Evolutionary conservation across 2,888 invertebrate species (phyloP).

Genomic region (Escarpia spicata): DNA sequence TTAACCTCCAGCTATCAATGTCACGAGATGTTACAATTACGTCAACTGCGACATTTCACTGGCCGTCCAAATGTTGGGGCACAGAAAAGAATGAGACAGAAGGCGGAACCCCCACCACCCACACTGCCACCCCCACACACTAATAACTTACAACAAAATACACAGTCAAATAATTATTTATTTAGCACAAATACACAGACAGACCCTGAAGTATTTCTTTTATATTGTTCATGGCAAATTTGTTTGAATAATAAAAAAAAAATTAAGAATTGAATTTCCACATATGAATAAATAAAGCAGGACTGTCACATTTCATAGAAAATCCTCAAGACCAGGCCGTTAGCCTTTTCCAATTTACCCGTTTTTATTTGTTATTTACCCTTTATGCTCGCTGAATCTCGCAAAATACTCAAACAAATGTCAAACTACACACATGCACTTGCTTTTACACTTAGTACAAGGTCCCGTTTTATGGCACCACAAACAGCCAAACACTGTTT

Average conservation of each 20-base stretch:
- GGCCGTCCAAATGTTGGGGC: neutral
- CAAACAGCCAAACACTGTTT: too few relatives aligned
- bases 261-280: too few relatives aligned
- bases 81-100: neutral
- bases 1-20: neutral
- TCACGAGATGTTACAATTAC: neutral
- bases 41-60: neutral
- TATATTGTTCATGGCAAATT: neutral
- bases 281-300: neutral
- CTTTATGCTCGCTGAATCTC: too few relatives aligned
- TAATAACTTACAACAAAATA: neutral
- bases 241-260: neutral
- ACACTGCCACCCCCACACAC: neutral
- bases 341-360: too few relatives aligned
- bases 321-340: too few relatives aligned
- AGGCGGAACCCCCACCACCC: neutral
- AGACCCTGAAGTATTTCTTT: neutral
- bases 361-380: too few relatives aligned
- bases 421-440: too few relatives aligned
- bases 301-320: neutral
- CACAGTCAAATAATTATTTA: neutral
- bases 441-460: too few relatives aligned
- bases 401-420: too few relatives aligned
- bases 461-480: too few relatives aligned
- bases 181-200: neutral